A percentile compares a stretch with the other conserved stretches of the same genome.
These are phyloP conservation scores for Calephelis virginiensis DNA, from an alignment of 1,140 invertebrate genomes.

Conservation along the genomic window DNA sequence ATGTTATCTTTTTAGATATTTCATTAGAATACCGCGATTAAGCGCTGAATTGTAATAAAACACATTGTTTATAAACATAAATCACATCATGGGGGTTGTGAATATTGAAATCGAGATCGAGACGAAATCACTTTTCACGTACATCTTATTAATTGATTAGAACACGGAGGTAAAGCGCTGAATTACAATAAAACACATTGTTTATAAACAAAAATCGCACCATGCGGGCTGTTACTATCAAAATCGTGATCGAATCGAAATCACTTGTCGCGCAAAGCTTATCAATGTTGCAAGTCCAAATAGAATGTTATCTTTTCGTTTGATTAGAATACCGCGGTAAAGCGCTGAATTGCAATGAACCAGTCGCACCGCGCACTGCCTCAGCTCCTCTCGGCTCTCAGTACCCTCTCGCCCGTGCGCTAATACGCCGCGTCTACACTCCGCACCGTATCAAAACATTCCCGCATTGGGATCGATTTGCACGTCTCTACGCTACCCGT, in stretches of 20 bases:
- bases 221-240: too few relatives aligned
- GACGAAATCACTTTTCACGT: conserved; percentile 43
- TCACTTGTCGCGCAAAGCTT: conserved; percentile 43
- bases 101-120: too few relatives aligned
- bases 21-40: conserved; percentile 24
- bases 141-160: not conserved
- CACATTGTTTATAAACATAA: conserved; percentile 22
- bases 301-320: conserved; percentile 5
- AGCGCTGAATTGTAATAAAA: conserved; percentile 19
- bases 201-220: too few relatives aligned
- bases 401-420: conserved; percentile 30
- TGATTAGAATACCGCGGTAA: conserved; percentile 25
- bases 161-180: conserved; percentile 26
- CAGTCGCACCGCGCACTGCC: conserved; percentile 56
- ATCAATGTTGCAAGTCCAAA: not conserved
- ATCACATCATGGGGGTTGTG: too few relatives aligned
- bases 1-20: conserved; percentile 3
- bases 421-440: conserved; percentile 33
- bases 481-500: conserved; percentile 52
- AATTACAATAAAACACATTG: conserved; percentile 28
- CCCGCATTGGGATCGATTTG: conserved; percentile 62
- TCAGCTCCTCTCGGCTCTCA: conserved; percentile 30
- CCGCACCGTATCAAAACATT: conserved; percentile 54
- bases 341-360: conserved; percentile 21
- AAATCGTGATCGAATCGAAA: conserved; percentile 1